Percentiles rank a stretch among this genome's conserved stretches.
Evolutionary conservation across 2,113 vertebrate species (phyloP).

Genomic region (Hassar affinis): DNA sequence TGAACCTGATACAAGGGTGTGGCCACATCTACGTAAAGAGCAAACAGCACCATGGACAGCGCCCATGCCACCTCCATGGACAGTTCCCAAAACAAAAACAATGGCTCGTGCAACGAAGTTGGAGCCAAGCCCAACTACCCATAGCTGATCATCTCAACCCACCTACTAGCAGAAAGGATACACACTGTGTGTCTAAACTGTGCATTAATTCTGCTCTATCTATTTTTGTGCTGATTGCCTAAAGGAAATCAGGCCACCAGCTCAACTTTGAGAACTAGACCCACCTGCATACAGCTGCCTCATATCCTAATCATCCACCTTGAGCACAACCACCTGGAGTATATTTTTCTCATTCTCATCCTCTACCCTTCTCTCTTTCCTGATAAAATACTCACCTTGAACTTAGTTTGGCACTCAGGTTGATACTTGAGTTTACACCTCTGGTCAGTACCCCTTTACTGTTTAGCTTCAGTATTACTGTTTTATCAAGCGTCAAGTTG

Average conservation of each 20-base stretch:
- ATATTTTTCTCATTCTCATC: neutral
- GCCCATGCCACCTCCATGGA: neutral
- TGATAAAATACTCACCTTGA: neutral
- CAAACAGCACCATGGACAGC: slow-evolving; percentile 29
- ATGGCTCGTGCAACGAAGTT: neutral
- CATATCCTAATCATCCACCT: neutral
- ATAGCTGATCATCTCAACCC: neutral
- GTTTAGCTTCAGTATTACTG: neutral
- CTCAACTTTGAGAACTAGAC: neutral
- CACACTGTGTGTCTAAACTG: neutral
- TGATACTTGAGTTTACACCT: neutral
- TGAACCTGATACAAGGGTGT: neutral
- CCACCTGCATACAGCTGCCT: slow-evolving; percentile 2
- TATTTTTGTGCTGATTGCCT: neutral
- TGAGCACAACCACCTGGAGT: neutral
- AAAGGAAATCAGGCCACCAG: neutral
- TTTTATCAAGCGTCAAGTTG: neutral
- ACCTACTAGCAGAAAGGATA: neutral
- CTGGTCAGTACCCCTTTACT: neutral
- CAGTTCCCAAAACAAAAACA: neutral
- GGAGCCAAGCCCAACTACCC: neutral
- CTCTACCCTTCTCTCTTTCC: neutral
- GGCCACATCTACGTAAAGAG: neutral
- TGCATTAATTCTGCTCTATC: neutral
- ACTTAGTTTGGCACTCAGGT: neutral